Evolutionary conservation across 2,797 vertebrate genomes (phyloP).

Genomic region (Ambastaia sidthimunki): DNA sequence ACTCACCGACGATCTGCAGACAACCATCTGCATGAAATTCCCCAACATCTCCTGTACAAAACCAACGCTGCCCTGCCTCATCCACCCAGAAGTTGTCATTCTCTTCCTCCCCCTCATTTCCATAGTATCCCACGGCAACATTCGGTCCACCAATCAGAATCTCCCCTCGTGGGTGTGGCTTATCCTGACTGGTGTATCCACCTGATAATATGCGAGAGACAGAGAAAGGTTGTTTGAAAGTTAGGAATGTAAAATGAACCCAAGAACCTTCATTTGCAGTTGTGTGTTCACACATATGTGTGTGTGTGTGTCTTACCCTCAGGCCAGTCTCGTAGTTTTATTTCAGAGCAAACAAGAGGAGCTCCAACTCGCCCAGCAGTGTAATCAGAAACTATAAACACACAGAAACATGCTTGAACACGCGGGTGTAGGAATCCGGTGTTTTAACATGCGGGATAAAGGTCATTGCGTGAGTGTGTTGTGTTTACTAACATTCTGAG

Average conservation of each 20-base stretch:
- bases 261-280: background rate
- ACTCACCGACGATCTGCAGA: constrained; percentile 82
- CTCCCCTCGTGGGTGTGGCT: constrained; percentile 86
- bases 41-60: constrained; percentile 87
- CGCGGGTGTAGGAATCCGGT: constrained; percentile 2
- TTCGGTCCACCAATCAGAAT: constrained; percentile 86
- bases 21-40: constrained; percentile 87
- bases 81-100: constrained; percentile 83
- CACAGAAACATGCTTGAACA: constrained; percentile 41
- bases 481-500: constrained; percentile 79
- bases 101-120: constrained; percentile 78
- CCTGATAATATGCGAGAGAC: constrained; percentile 67
- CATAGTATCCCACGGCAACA: constrained; percentile 87
- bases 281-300: no score
- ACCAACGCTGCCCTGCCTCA: constrained; percentile 84
- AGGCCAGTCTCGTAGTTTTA: constrained; percentile 85
- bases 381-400: constrained; percentile 73
- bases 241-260: constrained; percentile 29
- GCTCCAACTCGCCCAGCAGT: constrained; percentile 87
- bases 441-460: constrained; percentile 24
- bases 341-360: constrained; percentile 87
- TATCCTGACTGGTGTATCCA: constrained; percentile 84
- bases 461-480: background rate
- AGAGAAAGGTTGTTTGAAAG: background rate
- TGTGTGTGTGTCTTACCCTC: constrained; percentile 76